Evolutionary conservation across 2,888 invertebrate species (phyloP).

Genomic region (Cotesia congregata): DNA sequence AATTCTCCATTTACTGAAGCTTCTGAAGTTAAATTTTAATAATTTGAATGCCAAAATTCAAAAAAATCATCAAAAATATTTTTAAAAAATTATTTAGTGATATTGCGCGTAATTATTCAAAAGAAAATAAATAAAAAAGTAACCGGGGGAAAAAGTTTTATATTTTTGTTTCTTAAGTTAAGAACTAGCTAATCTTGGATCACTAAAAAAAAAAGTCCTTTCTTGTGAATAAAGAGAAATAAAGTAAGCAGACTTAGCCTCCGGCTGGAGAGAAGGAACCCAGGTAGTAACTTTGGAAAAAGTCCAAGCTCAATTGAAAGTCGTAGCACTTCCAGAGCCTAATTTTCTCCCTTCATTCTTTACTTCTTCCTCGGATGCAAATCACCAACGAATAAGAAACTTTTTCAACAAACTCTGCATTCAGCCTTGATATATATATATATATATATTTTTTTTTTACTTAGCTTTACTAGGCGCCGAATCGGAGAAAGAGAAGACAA

Average conservation of each 20-base stretch:
- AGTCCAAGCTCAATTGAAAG: slow-evolving; percentile 33
- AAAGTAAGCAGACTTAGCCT: background rate
- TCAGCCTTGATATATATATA: slow-evolving; percentile 3
- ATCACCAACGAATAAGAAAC: slow-evolving; percentile 32
- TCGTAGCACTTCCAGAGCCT: slow-evolving; percentile 13
- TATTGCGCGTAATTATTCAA: too few relatives aligned
- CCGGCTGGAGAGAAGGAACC: background rate
- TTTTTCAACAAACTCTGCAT: slow-evolving; percentile 37
- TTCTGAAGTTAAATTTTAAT: too few relatives aligned
- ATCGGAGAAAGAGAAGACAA: background rate
- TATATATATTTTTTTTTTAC: slow-evolving; percentile 20
- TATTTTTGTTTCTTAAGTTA: background rate
- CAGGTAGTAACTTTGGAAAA: slow-evolving; percentile 8
- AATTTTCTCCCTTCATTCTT: slow-evolving; percentile 33
- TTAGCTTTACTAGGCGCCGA: too few relatives aligned
- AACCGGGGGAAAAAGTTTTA: too few relatives aligned
- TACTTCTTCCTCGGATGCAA: slow-evolving; percentile 30
- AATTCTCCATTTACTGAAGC: too few relatives aligned
- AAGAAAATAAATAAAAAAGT: too few relatives aligned
- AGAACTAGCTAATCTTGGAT: background rate
- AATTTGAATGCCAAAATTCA: too few relatives aligned
- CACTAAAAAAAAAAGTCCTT: background rate
- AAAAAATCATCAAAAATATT: too few relatives aligned
- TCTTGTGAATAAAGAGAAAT: background rate
- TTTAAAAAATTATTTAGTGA: too few relatives aligned